These are phyloP conservation scores for Elgonia sp. DNA, from an alignment of 2,888 invertebrate species.

Conservation along the genomic window DNA sequence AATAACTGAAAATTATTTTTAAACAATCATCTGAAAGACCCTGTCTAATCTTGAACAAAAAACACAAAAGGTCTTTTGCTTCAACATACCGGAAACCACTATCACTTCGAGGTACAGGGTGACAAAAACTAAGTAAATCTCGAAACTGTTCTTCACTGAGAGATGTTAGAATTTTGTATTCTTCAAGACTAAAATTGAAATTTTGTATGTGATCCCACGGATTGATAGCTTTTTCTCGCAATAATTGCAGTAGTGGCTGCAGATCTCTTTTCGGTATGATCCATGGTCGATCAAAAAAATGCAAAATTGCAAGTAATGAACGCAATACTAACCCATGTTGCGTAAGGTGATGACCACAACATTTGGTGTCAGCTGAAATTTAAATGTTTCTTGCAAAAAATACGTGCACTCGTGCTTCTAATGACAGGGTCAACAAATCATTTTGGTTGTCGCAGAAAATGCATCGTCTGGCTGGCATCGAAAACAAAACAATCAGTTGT, in stretches of 20 bases:
- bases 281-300: background rate
- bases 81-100: too few species aligned
- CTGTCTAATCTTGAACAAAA: constrained; percentile 55
- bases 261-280: constrained; percentile 24
- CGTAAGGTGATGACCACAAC: constrained; percentile 14
- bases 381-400: too few species aligned
- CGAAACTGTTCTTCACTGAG: constrained; percentile 67
- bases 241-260: background rate
- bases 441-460: too few species aligned
- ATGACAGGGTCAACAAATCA: too few species aligned
- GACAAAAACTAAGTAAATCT: too few species aligned
- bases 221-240: constrained; percentile 21
- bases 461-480: too few species aligned
- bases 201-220: constrained; percentile 23
- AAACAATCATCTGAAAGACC: constrained; percentile 34
- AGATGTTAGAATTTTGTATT: constrained; percentile 48
- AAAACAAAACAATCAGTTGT: too few species aligned
- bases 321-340: background rate
- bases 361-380: too few species aligned
- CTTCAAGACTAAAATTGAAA: constrained; percentile 46
- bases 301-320: constrained; percentile 2
- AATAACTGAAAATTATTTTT: background rate
- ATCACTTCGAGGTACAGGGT: too few species aligned
- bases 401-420: too few species aligned
- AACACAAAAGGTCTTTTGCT: constrained; percentile 22